A percentile compares a stretch with the other conserved stretches of the same genome.
phyloP scores from a whole-genome alignment of 23 tunicate genomes.

The Trididemnum miniatum region DNA sequence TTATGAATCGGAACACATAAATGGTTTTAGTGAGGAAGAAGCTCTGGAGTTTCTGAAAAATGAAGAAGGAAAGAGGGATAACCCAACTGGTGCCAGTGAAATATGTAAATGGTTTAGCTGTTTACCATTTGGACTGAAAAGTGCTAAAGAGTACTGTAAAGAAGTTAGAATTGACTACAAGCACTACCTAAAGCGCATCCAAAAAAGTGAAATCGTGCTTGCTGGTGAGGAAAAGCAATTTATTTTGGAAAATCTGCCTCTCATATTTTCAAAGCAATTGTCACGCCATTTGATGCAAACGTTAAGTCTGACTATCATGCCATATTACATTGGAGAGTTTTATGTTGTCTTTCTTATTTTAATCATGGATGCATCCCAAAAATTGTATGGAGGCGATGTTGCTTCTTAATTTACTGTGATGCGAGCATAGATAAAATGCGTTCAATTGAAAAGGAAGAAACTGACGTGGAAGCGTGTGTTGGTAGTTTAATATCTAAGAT shows the following conservation, averaged over 20 bases:
- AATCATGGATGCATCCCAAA: constrained; percentile 35
- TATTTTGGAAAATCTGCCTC: neutral
- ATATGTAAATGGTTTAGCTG: constrained; percentile 42
- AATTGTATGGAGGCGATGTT: constrained; percentile 19
- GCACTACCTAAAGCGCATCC: constrained; percentile 30
- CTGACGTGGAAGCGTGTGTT: too few relatives aligned
- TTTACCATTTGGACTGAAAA: constrained; percentile 32
- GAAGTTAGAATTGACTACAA: constrained; percentile 5
- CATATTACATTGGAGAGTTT: constrained; percentile 29
- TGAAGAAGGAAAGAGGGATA: neutral
- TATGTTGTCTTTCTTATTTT: constrained; percentile 51
- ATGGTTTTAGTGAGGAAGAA: constrained; percentile 38
- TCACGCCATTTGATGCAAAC: constrained; percentile 21
- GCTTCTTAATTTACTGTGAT: neutral
- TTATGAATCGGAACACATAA: neutral
- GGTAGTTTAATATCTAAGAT: constrained; percentile 29
- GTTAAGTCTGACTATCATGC: constrained; percentile 1
- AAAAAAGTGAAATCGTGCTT: neutral
- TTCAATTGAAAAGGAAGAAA: neutral
- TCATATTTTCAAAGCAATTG: constrained; percentile 51
- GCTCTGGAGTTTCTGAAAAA: constrained; percentile 15
- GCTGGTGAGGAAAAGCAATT: neutral
- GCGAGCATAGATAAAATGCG: neutral
- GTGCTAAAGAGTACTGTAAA: constrained; percentile 29
- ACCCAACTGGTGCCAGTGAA: constrained; percentile 11